Percentiles rank a stretch among this genome's conserved stretches.
Conservation (phyloP, 2,888 invertebrate species). For the Harpalus rufipes region DNA sequence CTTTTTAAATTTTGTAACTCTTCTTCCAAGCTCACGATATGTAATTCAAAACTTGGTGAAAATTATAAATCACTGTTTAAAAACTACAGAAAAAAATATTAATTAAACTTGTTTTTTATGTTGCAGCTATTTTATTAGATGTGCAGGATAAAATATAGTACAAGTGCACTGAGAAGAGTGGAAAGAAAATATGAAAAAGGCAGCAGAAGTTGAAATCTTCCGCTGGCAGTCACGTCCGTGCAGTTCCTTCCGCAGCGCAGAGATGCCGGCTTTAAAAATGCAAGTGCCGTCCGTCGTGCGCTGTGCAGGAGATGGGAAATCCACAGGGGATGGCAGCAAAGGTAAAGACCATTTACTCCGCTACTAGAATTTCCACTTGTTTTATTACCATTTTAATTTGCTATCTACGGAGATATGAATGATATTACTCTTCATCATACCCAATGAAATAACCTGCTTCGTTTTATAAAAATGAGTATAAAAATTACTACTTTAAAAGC, state of each 20-base stretch:
- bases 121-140: not conserved
- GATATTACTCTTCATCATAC: slow-evolving; percentile 21
- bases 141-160: not conserved
- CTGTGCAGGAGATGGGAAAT: not conserved
- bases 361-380: slow-evolving; percentile 45
- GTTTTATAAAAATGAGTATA: slow-evolving; percentile 8
- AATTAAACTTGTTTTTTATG: too few relatives aligned
- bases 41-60: too few relatives aligned
- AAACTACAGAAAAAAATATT: too few relatives aligned
- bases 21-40: too few relatives aligned
- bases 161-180: not conserved
- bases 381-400: slow-evolving; percentile 49
- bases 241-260: slow-evolving; percentile 28
- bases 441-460: not conserved
- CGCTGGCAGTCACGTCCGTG: slow-evolving; percentile 34
- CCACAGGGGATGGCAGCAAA: slow-evolving; percentile 30
- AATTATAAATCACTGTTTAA: too few relatives aligned
- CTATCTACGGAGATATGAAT: slow-evolving; percentile 43
- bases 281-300: slow-evolving; percentile 18
- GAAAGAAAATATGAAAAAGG: slow-evolving; percentile 32
- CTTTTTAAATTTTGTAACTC: too few relatives aligned
- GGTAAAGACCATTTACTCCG: slow-evolving; percentile 49
- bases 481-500: not conserved
- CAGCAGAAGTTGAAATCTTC: slow-evolving; percentile 34
- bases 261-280: slow-evolving; percentile 36